These are phyloP conservation scores for Monochamus alternatus DNA, from an alignment of 2,888 invertebrate species.

Conservation along the genomic window DNA sequence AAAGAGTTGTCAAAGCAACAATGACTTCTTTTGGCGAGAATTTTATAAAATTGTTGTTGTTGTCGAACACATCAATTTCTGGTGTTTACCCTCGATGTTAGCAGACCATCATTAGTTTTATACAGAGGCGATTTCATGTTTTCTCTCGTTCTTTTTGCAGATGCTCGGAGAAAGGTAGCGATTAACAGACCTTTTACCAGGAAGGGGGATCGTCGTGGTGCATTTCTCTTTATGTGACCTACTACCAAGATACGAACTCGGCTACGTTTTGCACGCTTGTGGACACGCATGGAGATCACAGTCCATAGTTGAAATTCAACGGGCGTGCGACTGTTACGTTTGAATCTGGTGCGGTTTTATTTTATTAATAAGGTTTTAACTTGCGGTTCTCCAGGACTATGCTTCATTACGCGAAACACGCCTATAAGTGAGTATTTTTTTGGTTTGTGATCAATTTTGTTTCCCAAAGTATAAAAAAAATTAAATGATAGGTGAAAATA, in stretches of 20 bases:
- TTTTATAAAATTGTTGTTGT: too few relatives aligned
- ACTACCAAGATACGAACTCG: constrained; percentile 22
- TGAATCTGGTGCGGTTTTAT: not conserved
- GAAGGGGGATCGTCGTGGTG: constrained; percentile 10
- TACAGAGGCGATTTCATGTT: not conserved
- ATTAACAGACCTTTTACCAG: not conserved
- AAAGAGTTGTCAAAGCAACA: too few relatives aligned
- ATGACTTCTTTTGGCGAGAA: too few relatives aligned
- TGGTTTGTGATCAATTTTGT: too few relatives aligned
- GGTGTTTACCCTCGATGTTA: not conserved
- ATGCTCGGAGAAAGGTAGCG: constrained; percentile 22
- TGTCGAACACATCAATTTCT: not conserved
- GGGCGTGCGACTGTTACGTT: constrained; percentile 18
- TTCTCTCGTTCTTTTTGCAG: not conserved
- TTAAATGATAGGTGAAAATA: too few relatives aligned
- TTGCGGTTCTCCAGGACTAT: constrained; percentile 1
- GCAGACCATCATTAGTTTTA: not conserved
- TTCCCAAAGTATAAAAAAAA: too few relatives aligned
- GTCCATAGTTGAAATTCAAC: constrained; percentile 14
- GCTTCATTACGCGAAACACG: constrained; percentile 13
- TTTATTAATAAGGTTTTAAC: not conserved
- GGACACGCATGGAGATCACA: not conserved
- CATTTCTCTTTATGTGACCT: constrained; percentile 30
- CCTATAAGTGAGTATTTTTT: constrained; percentile 27
- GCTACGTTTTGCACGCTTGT: not conserved